These are phyloP conservation scores for Meloidogyne chitwoodi DNA, from an alignment of 1,140 invertebrate species.

Conservation along the genomic window DNA sequence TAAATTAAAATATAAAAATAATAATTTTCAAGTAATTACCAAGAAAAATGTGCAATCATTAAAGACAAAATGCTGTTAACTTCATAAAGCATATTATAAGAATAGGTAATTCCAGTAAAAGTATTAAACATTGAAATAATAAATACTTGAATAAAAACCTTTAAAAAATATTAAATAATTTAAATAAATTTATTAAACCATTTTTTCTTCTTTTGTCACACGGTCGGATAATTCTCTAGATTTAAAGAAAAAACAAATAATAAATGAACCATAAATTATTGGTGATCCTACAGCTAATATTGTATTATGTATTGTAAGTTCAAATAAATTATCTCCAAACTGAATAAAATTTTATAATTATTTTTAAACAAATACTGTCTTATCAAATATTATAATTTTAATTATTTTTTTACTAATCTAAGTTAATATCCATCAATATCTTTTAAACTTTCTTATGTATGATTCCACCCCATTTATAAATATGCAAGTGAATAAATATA, in stretches of 20 bases:
- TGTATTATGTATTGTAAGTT: not conserved
- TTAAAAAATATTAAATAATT: not conserved
- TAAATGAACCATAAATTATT: not conserved
- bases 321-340: not conserved
- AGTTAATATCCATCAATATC: too few relatives aligned
- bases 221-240: not conserved
- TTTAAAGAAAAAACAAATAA: not conserved
- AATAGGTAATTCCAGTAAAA: not conserved
- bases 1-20: too few relatives aligned
- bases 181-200: too few relatives aligned
- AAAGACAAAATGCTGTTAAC: not conserved
- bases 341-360: not conserved
- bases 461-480: too few relatives aligned
- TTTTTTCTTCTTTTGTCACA: not conserved
- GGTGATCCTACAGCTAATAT: not conserved
- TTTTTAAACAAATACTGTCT: too few relatives aligned
- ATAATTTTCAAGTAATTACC: too few relatives aligned
- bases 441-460: too few relatives aligned
- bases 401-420: too few relatives aligned
- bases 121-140: constrained; percentile 7
- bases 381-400: too few relatives aligned
- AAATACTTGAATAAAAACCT: not conserved
- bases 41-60: too few relatives aligned
- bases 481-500: too few relatives aligned
- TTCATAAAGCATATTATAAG: not conserved